Conservation (phyloP, 2,113 vertebrate genomes). For the Egretta garzetta region DNA sequence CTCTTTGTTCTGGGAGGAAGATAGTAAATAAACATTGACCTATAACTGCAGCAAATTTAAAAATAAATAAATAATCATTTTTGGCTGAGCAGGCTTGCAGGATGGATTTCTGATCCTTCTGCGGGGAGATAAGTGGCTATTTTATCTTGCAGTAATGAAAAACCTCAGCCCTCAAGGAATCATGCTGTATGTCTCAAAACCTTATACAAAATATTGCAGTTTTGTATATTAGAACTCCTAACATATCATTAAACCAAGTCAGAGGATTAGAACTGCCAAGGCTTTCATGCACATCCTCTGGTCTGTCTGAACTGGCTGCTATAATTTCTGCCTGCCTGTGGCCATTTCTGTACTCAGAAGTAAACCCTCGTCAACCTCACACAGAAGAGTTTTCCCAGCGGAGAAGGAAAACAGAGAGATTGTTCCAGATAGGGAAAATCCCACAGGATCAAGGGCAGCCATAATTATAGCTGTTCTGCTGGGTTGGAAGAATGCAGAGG, state of each 20-base stretch:
- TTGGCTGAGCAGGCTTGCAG: background rate
- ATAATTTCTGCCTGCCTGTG: background rate
- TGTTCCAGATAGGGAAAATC: conserved; percentile 8
- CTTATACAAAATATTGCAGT: background rate
- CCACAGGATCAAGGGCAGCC: background rate
- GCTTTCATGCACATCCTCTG: background rate
- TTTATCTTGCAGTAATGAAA: background rate
- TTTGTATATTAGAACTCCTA: background rate
- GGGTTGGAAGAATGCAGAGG: background rate
- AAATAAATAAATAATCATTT: background rate
- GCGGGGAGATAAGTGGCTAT: background rate
- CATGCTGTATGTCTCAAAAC: background rate
- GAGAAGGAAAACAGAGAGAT: background rate
- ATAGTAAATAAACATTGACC: conserved; percentile 8
- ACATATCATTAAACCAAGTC: background rate
- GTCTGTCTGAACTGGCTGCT: background rate
- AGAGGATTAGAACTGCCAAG: background rate
- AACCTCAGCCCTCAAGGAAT: background rate
- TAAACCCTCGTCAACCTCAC: background rate
- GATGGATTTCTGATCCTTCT: background rate
- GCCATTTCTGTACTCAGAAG: background rate
- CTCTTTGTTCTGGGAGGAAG: conserved; percentile 12
- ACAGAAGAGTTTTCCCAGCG: background rate
- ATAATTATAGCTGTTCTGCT: conserved; percentile 5
- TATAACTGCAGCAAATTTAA: background rate